phyloP scores from a whole-genome alignment of 2,888 invertebrate genomes.

The Leptarthrus brevirostris region DNA sequence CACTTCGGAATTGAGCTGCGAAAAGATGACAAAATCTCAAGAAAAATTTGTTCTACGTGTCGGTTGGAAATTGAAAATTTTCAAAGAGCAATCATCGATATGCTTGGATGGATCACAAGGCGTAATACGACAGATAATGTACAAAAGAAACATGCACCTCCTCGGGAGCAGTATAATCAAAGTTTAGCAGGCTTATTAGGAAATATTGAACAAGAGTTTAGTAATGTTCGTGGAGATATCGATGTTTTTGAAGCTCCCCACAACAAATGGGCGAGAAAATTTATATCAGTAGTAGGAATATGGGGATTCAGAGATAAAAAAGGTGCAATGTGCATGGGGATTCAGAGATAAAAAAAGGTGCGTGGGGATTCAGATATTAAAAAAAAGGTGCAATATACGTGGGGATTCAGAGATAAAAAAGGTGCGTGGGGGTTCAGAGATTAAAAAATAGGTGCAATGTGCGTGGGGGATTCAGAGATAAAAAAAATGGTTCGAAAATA shows the following conservation, averaged over 20 bases:
- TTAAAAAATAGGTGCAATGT: too few species aligned
- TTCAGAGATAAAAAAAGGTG: too few species aligned
- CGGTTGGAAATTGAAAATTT: constrained; percentile 52
- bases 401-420: too few species aligned
- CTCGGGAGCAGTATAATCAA: not conserved
- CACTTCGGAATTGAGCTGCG: constrained; percentile 50
- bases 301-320: too few species aligned
- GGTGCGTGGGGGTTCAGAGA: too few species aligned
- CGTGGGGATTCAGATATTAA: too few species aligned
- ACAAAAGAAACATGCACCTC: not conserved
- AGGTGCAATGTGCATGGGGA: too few species aligned
- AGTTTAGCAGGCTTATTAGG: constrained; percentile 8
- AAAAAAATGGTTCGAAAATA: too few species aligned
- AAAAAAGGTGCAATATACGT: too few species aligned
- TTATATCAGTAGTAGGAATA: too few species aligned
- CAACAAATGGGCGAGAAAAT: too few species aligned
- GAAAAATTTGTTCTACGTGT: constrained; percentile 50
- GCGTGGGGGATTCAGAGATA: too few species aligned
- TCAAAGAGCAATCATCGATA: constrained; percentile 46
- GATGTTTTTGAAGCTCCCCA: constrained; percentile 53
- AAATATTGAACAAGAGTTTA: constrained; percentile 45
- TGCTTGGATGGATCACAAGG: constrained; percentile 6
- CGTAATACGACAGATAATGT: not conserved
- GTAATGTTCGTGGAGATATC: constrained; percentile 49
- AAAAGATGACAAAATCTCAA: constrained; percentile 49